Evolutionary conservation across 2,888 invertebrate species (phyloP).

Genomic region (Nephrotoma flavescens): DNA sequence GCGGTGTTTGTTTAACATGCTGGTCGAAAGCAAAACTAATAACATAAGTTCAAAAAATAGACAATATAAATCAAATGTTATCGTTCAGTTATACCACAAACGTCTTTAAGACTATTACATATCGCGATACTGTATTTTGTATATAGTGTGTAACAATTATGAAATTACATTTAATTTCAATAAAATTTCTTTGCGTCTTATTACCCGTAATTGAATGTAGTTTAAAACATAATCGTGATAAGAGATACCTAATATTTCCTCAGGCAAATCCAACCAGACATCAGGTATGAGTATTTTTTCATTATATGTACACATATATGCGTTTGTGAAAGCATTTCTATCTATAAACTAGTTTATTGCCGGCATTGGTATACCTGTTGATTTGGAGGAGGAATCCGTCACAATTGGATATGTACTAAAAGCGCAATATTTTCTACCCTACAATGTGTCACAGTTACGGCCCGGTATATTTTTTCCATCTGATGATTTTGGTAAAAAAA

Average conservation of each 20-base stretch:
- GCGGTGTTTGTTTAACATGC: background rate
- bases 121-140: background rate
- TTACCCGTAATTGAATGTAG: background rate
- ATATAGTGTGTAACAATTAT: background rate
- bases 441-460: constrained; percentile 9
- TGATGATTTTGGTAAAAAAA: background rate
- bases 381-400: constrained; percentile 22
- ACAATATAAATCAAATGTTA: background rate
- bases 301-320: background rate
- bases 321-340: background rate
- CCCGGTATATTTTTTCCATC: constrained; percentile 10
- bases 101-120: background rate
- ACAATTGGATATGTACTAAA: constrained; percentile 28
- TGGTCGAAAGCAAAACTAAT: background rate
- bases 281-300: constrained; percentile 10
- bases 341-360: constrained; percentile 19
- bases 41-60: background rate
- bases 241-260: constrained; percentile 23
- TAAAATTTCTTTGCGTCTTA: background rate
- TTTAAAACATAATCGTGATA: constrained; percentile 1
- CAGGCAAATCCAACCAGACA: constrained; percentile 23
- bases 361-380: constrained; percentile 28
- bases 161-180: background rate
- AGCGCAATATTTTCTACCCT: constrained; percentile 23
- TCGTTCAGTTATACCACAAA: background rate